Conservation (phyloP, 2,888 invertebrate genomes). For the Flexamia atlantica region DNA sequence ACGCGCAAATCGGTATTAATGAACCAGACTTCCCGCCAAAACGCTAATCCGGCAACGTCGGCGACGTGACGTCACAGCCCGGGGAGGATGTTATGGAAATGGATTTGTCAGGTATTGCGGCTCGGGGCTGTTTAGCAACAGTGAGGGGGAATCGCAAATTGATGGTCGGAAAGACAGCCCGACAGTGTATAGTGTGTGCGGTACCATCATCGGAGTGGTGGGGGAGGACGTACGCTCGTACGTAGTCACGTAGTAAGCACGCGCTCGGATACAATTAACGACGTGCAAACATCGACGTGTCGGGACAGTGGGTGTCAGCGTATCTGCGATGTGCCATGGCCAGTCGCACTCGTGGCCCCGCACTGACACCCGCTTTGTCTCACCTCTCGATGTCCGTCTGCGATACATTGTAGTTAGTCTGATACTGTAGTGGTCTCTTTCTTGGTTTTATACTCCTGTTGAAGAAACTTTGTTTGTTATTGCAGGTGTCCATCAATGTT, state of each 20-base stretch:
- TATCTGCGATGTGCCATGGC: background rate
- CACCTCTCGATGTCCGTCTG: too few relatives aligned
- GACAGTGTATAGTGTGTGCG: background rate
- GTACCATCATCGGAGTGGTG: background rate
- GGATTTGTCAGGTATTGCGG: slow-evolving; percentile 56
- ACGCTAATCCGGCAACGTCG: slow-evolving; percentile 14
- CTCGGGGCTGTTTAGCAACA: slow-evolving; percentile 8
- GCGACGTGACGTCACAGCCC: background rate
- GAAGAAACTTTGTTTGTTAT: too few relatives aligned
- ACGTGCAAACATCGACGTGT: slow-evolving; percentile 42
- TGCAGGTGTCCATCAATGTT: too few relatives aligned
- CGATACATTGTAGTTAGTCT: too few relatives aligned
- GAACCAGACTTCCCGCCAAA: slow-evolving; percentile 7
- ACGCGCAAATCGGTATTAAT: slow-evolving; percentile 38
- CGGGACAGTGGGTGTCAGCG: background rate
- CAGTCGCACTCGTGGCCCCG: background rate
- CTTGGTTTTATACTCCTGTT: too few relatives aligned
- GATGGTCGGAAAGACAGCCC: slow-evolving; percentile 31
- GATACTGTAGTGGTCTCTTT: too few relatives aligned
- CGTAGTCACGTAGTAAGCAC: background rate
- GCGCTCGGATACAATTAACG: slow-evolving; percentile 17
- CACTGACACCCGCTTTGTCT: background rate
- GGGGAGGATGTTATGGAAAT: slow-evolving; percentile 50
- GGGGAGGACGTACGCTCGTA: background rate
- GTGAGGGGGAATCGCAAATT: slow-evolving; percentile 21